Evolutionary conservation across 2,797 vertebrate genomes (phyloP).

Genomic region (Lateolabrax maculatus): DNA sequence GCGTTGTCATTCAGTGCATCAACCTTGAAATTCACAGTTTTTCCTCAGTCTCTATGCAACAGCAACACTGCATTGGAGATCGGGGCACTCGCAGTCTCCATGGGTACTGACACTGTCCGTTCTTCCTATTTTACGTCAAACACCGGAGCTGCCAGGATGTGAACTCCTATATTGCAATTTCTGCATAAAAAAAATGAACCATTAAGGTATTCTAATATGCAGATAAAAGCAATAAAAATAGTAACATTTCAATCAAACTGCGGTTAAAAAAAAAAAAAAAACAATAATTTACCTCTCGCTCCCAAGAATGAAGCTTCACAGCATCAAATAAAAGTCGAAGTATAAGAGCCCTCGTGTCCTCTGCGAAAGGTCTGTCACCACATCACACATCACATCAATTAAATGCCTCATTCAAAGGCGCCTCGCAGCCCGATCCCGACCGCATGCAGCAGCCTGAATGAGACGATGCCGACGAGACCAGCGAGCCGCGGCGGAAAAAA

Average conservation of each 20-base stretch:
- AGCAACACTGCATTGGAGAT: conserved; percentile 75
- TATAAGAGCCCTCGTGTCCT: conserved; percentile 14
- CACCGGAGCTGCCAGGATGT: conserved; percentile 41
- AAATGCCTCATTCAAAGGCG: conserved; percentile 54
- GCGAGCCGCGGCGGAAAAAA: background rate
- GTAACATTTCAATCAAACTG: background rate
- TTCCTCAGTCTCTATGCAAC: conserved; percentile 78
- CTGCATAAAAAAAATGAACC: background rate
- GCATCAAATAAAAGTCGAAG: conserved; percentile 8
- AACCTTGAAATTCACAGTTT: conserved; percentile 74
- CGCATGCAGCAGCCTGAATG: conserved; percentile 69
- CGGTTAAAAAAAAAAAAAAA: background rate
- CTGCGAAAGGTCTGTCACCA: conserved; percentile 38
- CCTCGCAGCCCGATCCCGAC: conserved; percentile 36
- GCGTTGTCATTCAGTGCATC: conserved; percentile 74
- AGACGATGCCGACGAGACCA: conserved; percentile 31
- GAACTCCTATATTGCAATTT: conserved; percentile 32
- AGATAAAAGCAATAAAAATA: background rate
- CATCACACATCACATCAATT: conserved; percentile 43
- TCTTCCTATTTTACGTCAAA: conserved; percentile 66
- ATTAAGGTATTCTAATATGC: background rate
- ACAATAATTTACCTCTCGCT: background rate
- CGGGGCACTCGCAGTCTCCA: conserved; percentile 75
- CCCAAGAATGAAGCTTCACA: background rate
- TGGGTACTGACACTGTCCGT: conserved; percentile 73